Evolutionary conservation across 2,888 invertebrate genomes (phyloP), one percentile per base, ranked within the genome.

Genomic region (Ormyrus rosae): DNA sequence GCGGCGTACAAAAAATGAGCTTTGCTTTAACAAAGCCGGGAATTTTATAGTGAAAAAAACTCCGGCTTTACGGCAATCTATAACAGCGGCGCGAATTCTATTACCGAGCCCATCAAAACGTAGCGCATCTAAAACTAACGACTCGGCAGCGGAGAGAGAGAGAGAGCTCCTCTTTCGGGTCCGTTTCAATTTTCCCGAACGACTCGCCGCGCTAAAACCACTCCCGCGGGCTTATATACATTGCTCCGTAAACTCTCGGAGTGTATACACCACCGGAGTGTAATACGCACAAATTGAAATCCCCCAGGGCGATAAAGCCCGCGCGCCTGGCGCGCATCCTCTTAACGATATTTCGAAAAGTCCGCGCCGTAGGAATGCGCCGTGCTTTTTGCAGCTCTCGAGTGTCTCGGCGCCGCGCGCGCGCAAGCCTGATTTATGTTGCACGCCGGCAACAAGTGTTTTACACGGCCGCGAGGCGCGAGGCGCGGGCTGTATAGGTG

Each of bases 241-340:
- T 45, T 45, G n/a, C 8, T 11, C 11, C 19, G 11, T 11, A 10
- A n/a, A n/a, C 11, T 10, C n/a, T 6, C n/a, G n/a, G 34, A 63
- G 11, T 64, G 11, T 46, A 64, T 48, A 64, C 51, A 19, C 19
- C 19, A 2, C 19, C 19, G 19, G 19, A 19, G 19, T 19, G 19
- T 19, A 19, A 34, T 11, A 50, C 76, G 61, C 69, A 58, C 74
- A 74, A 76, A 76, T 76, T 69, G 69, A 76, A 76, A 69, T 69
- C 76, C 50, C 50, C 13, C 65, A 19, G 65, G 13, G 19, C 58
- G 65, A 64, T 64, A 63, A 63, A 55, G 11, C 9, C 46, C 50
- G 1, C 19, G 19, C 19, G 19, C 19, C 19, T 19, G 19, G 11
- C 45, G 34, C 63, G 53, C 73, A 13, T 51, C 56, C 56, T 45